Conservation (phyloP, 2,797 vertebrate species). For the Threskiornis aethiopicus region DNA sequence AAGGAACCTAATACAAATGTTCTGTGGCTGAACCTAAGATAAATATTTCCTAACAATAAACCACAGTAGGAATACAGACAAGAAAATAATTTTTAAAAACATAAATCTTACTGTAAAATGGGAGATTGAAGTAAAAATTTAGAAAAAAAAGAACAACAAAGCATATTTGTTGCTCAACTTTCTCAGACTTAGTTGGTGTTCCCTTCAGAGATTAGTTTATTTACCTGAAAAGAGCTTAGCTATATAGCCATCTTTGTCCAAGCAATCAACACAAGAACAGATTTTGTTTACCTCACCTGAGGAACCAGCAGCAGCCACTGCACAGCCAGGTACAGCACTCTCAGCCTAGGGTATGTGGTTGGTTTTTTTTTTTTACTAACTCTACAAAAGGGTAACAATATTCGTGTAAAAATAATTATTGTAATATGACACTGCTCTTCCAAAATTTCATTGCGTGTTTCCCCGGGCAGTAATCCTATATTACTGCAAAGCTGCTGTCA, state of each 20-base stretch:
- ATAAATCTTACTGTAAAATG: not conserved
- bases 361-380: not conserved
- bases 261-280: not conserved
- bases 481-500: not conserved
- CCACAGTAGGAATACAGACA: not conserved
- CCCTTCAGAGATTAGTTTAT: not conserved
- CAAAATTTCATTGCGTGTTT: not conserved
- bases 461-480: not conserved
- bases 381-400: not conserved
- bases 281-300: not conserved
- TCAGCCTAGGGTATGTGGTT: not conserved
- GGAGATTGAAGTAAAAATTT: not conserved
- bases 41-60: not conserved
- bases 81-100: not conserved
- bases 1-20: not conserved
- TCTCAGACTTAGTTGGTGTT: not conserved
- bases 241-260: not conserved
- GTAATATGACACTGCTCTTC: not conserved
- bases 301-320: not conserved
- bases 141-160: not conserved
- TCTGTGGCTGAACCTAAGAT: not conserved
- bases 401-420: not conserved
- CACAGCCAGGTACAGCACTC: not conserved
- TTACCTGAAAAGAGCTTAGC: not conserved
- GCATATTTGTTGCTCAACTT: not conserved